phyloP scores from a whole-genome alignment of 2,888 invertebrate genomes.

The Athrips mouffetella region DNA sequence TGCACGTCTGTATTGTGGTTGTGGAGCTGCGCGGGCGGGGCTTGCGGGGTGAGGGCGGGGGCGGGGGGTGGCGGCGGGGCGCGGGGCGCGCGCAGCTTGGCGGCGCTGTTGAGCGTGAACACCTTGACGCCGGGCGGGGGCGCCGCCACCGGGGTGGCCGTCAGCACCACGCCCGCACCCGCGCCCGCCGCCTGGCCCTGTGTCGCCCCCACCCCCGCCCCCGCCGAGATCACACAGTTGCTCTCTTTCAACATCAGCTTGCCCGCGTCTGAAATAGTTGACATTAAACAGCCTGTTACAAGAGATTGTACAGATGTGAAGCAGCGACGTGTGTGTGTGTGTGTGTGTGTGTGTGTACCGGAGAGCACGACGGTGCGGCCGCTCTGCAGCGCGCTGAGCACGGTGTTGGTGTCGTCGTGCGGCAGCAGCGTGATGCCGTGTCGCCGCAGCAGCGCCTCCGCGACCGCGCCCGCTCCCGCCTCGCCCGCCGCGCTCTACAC shows the following conservation, averaged over 20 bases:
- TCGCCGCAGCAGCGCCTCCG: constrained; percentile 81
- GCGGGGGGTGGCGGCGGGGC: not conserved
- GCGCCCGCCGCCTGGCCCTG: not conserved
- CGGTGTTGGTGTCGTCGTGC: constrained; percentile 83
- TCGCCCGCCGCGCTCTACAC: constrained; percentile 7
- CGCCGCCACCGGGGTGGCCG: constrained; percentile 44
- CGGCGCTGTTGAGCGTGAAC: constrained; percentile 42
- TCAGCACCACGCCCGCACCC: constrained; percentile 32
- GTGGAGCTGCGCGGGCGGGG: not conserved
- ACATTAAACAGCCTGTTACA: too few species aligned
- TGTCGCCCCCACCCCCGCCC: constrained; percentile 12
- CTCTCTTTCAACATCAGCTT: constrained; percentile 84
- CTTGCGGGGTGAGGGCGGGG: not conserved
- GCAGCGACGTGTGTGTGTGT: too few species aligned
- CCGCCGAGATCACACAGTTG: constrained; percentile 21
- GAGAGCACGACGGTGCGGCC: constrained; percentile 92
- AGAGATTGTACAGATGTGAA: too few species aligned
- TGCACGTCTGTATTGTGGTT: too few species aligned
- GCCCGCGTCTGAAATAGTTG: constrained; percentile 81
- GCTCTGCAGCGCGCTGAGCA: constrained; percentile 89
- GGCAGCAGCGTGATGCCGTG: constrained; percentile 94
- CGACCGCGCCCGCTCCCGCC: constrained; percentile 8
- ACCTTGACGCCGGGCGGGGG: constrained; percentile 47
- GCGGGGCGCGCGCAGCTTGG: not conserved
- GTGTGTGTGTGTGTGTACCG: too few species aligned